Evolutionary conservation across 2,113 vertebrate genomes (phyloP), one percentile per base, ranked within the genome.

Genomic region (Beaufortia kweichowensis): DNA sequence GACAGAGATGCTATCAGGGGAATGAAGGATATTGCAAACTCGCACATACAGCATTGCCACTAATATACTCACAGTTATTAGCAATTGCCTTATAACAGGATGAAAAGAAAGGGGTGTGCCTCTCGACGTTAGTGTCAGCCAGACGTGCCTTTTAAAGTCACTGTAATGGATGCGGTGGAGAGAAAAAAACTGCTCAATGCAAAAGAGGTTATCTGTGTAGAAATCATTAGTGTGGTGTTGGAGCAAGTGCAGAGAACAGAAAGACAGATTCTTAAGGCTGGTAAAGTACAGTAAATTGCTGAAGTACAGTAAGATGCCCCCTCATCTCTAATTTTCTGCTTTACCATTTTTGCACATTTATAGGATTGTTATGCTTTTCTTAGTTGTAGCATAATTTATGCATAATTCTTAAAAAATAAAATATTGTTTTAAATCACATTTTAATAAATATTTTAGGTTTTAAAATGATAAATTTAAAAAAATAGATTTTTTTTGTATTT

Each of bases 1-100:
- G 56, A 81, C 76, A 64, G 39, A 19, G 26, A 41, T 64, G 28
- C 35, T 24, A 68, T 74, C 29, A 23, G 7, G 57, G 65, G 48
- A 66, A 63, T 14, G 43, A 56, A 21, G 72, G 41, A 24, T 43
- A 70, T 23, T 82, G 70, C 73, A 64, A 64, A 31, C 46, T 62
- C 19, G 24, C 23, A 39, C 17, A 26, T 23, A 39, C 41, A 60
- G 53, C 10, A 48, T 48, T 48, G 19, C 11, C 11, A 46, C 35
- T 64, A 68, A 79, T 73, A 78, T 61, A 78, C 59, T 60, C 66
- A 76, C n/a, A 48, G 53, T 33, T 66, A 41, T 78, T 71, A 23
- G 66, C 50, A 41, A 57, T 66, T 41, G 33, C 28, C 48, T 43
- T 23, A 63, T 56, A 46, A 65, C 46, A 28, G 26, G 48, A 63